These are phyloP conservation scores for Rhabdornis inornatus DNA, from an alignment of 2,113 vertebrate genomes.

Conservation along the genomic window DNA sequence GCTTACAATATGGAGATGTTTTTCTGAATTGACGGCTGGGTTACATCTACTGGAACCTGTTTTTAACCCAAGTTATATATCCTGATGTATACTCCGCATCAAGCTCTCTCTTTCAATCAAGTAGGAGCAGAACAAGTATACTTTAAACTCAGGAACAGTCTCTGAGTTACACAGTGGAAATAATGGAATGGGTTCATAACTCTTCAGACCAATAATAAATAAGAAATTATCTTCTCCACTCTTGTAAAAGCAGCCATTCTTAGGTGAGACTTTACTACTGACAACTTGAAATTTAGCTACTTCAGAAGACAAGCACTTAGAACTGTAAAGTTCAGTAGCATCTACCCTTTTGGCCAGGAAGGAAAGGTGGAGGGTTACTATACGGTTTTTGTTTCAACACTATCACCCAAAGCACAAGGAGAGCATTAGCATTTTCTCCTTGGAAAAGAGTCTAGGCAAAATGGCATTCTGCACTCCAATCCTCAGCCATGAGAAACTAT, in stretches of 20 bases:
- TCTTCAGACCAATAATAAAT: neutral
- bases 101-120: neutral
- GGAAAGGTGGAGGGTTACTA: neutral
- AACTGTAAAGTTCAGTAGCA: neutral
- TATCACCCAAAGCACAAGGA: neutral
- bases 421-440: neutral
- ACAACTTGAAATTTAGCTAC: neutral
- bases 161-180: neutral
- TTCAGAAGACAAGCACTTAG: neutral
- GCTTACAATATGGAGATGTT: accelerated
- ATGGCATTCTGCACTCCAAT: neutral
- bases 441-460: neutral
- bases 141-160: neutral
- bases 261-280: neutral
- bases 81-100: neutral
- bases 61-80: neutral
- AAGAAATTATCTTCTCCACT: neutral
- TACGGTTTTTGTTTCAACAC: neutral
- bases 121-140: neutral
- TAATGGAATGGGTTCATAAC: neutral
- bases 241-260: neutral
- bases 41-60: neutral
- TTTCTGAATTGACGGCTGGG: neutral
- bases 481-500: neutral
- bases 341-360: neutral